Evolutionary conservation across 2,797 vertebrate genomes (phyloP).

Genomic region (Cossypha dichroa): DNA sequence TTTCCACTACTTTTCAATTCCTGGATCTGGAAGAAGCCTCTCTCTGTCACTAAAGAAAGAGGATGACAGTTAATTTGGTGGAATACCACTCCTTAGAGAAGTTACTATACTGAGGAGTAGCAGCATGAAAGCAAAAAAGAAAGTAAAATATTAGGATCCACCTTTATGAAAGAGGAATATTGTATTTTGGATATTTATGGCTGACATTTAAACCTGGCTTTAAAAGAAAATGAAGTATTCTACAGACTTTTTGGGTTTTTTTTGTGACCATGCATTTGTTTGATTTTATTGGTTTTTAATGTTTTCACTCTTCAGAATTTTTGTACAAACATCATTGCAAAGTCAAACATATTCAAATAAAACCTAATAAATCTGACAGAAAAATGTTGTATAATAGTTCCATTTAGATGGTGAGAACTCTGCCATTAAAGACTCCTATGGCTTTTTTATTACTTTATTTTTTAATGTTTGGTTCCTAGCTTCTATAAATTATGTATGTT

Average conservation of each 20-base stretch:
- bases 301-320: slow-evolving; percentile 12
- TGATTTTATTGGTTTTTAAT: not conserved
- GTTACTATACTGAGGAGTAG: not conserved
- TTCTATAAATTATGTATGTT: slow-evolving; percentile 73
- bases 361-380: slow-evolving; percentile 66
- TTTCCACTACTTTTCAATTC: not conserved
- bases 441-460: slow-evolving; percentile 61
- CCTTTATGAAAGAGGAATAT: not conserved
- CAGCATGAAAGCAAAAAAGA: not conserved
- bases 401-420: slow-evolving; percentile 27
- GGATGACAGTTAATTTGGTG: not conserved
- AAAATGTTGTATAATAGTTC: slow-evolving; percentile 44
- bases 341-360: slow-evolving; percentile 57
- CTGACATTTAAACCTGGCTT: not conserved
- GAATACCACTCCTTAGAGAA: not conserved
- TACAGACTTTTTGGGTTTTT: not conserved
- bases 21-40: not conserved
- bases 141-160: not conserved
- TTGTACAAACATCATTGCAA: not conserved
- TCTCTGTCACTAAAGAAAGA: not conserved
- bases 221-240: not conserved
- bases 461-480: slow-evolving; percentile 56
- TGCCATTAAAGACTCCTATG: slow-evolving; percentile 59
- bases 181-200: not conserved
- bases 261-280: not conserved